Conservation (phyloP, 1,140 invertebrate species). For the Atta texana region DNA sequence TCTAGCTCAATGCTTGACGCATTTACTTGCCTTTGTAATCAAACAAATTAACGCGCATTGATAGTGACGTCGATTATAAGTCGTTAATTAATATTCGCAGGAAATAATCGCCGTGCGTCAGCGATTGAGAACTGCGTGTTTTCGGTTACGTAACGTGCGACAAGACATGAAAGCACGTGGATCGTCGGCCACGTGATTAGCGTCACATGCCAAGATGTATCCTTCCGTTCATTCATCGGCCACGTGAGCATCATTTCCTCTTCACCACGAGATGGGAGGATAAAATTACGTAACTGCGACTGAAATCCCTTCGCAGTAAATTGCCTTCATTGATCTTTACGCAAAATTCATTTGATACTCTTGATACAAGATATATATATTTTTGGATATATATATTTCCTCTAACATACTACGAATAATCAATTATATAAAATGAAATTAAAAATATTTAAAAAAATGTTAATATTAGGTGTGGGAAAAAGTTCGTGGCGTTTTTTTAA, state of each 20-base stretch:
- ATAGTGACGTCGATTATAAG: conserved; percentile 1
- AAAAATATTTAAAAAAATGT: too few relatives aligned
- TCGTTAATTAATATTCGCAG: conserved; percentile 36
- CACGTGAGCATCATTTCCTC: background rate
- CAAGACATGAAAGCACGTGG: background rate
- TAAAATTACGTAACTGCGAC: conserved; percentile 16
- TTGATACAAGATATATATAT: background rate
- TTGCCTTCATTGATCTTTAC: background rate
- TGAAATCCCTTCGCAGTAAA: background rate
- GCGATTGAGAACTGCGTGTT: background rate
- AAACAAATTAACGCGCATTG: background rate
- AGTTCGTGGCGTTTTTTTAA: too few relatives aligned
- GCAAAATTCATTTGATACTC: background rate
- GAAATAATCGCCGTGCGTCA: background rate
- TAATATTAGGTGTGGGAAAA: too few relatives aligned
- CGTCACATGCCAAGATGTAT: background rate
- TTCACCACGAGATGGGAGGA: background rate
- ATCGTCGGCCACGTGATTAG: conserved; percentile 15
- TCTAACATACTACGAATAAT: too few relatives aligned
- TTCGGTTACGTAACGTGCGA: background rate
- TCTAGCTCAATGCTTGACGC: too few relatives aligned
- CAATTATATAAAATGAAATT: too few relatives aligned
- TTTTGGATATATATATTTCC: too few relatives aligned
- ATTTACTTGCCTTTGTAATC: background rate
- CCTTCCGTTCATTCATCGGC: background rate